Evolutionary conservation across 2,113 vertebrate species (phyloP), one percentile per base, ranked within the genome.

Genomic region (Heterotilapia buettikoferi): DNA sequence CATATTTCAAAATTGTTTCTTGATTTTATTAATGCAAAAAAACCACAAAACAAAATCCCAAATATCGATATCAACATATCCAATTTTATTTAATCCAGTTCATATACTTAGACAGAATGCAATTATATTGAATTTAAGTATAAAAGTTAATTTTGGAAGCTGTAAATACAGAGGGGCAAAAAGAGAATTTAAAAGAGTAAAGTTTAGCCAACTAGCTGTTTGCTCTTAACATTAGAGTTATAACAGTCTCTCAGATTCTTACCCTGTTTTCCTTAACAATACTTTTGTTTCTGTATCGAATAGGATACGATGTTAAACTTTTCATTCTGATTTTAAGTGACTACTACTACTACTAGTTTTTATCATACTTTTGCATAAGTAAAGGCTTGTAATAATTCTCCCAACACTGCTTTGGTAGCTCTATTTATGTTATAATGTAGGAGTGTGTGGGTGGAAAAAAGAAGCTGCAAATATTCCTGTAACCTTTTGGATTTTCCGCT

Each of bases 401-500:
- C 8, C 26, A 31, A 12, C 7, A 18, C 47, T 82, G 71, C 88
- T 83, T 36, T 19, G 13, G 45, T 73, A 14, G 47, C 50, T 83
- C 63, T 88, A 56, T 71, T 87, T 82, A 61, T 82, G 83, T 9
- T 14, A 80, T 66, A 86, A 89, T 78, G 54, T 33, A 83, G 80
- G 66, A 86, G 47, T 78, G n/a, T 19, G 26, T 7, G 36, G 21
- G 66, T 56, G 5, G 38, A 52, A 14, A 81, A 84, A 85, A 89
- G 9, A 79, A 31, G 36, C 13, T 47, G 9, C 47, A 86, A 86
- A 84, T 43, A 79, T 90, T 87, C 68, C 82, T 56, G 56, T 88
- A 88, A 90, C 86, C 86, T 84, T 92, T 80, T 79, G 38, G 80
- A 84, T 92, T 93, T 87, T 89, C 91, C 89, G 4, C 85, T 87